phyloP scores from a whole-genome alignment of 2,113 vertebrate species.

The Tupaia chinensis region DNA sequence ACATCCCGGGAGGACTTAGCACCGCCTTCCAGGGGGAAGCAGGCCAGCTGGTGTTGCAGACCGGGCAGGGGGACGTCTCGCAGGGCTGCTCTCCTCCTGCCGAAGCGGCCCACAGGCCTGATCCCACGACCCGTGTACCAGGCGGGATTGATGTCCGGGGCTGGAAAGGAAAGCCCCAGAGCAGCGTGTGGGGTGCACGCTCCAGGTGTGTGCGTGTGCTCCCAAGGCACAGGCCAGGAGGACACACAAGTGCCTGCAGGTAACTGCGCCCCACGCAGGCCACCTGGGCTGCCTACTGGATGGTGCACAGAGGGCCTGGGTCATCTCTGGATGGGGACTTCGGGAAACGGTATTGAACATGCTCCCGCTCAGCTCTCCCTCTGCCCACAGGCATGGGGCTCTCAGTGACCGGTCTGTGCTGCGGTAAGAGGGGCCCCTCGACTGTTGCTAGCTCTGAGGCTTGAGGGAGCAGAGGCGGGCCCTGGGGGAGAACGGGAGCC shows the following conservation, averaged over 20 bases:
- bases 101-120: constrained; percentile 91
- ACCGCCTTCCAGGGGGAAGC: constrained; percentile 32
- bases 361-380: no score
- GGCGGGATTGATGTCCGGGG: constrained; percentile 89
- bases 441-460: no score
- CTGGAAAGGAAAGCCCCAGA: constrained; percentile 72
- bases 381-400: no score
- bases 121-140: constrained; percentile 91
- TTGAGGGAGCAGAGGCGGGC: no score
- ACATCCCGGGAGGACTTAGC: background rate
- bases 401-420: background rate
- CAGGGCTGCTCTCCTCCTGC: constrained; percentile 76
- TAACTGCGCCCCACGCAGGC: background rate
- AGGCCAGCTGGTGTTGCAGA: background rate
- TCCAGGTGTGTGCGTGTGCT: fast-evolving
- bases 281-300: background rate
- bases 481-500: no score
- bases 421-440: background rate
- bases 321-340: background rate
- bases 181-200: fast-evolving
- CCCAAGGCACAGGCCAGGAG: fast-evolving
- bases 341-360: background rate
- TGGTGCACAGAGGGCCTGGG: fast-evolving
- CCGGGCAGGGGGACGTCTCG: background rate
- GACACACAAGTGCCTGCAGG: no score